These are phyloP conservation scores for Cyphomyrus discorhynchus DNA, from an alignment of 2,113 vertebrate species.

Conservation along the genomic window DNA sequence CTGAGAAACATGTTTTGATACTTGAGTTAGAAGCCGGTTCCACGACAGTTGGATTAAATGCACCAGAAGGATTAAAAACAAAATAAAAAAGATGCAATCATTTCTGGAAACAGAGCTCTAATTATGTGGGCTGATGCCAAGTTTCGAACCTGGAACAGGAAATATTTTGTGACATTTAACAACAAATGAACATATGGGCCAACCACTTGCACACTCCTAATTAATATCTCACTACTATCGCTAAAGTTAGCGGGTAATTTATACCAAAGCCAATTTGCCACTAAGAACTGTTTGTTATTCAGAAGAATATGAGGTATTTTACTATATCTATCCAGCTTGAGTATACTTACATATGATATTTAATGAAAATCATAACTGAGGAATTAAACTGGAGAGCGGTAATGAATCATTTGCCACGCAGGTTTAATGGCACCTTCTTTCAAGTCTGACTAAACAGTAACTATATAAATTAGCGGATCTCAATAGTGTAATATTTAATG, in stretches of 20 bases:
- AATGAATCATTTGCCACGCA: slow-evolving; percentile 63
- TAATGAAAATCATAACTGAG: slow-evolving; percentile 60
- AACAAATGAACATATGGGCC: background rate
- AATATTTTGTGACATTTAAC: background rate
- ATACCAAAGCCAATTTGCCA: slow-evolving; percentile 24
- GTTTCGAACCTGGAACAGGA: background rate
- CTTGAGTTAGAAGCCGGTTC: background rate
- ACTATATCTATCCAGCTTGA: slow-evolving; percentile 43
- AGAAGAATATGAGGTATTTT: slow-evolving; percentile 55
- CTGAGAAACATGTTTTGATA: background rate
- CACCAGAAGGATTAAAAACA: background rate
- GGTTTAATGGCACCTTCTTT: slow-evolving; percentile 68
- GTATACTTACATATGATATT: slow-evolving; percentile 57
- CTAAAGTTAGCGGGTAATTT: slow-evolving; percentile 19
- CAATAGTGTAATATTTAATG: slow-evolving; percentile 88
- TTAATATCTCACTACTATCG: slow-evolving; percentile 24
- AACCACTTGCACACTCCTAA: slow-evolving; percentile 5
- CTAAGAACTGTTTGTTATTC: slow-evolving; percentile 50
- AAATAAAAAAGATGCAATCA: background rate
- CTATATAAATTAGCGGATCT: slow-evolving; percentile 77
- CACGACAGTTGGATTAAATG: background rate
- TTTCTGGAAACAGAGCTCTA: background rate
- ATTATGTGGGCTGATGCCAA: background rate
- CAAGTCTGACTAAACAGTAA: slow-evolving; percentile 73
- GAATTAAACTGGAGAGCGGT: slow-evolving; percentile 52